Base-by-base conservation (phyloP, 2,888 invertebrate genomes). In the Gastrophysa polygoni region DNA sequence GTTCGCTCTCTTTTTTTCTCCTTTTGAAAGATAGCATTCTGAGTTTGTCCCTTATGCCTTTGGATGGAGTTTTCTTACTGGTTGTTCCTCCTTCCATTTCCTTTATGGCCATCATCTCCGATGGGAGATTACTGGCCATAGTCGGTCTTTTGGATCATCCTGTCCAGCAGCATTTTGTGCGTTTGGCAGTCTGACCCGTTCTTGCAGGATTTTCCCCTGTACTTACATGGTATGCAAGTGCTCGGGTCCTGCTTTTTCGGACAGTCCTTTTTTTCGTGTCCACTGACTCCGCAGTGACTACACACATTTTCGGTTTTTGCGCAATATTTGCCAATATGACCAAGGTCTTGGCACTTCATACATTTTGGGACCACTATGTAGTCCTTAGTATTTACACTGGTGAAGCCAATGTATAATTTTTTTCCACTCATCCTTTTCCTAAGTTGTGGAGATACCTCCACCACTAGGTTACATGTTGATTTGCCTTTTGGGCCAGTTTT, bases 281-380 rank as follows among this genome's bases (percentile, higher is more conserved):
- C 50, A 16, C 14, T 32, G 1, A 20, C 47, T 16, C 50, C 50
- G n/a, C 50, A 50, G 50, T 50, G 50, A 3, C 47, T 47, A 10
- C 47, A 47, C 1, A 4, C 14, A 21, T 20, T 47, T 47, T n/a
- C n/a, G n/a, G n/a, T n/a, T n/a, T n/a, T 47, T 20, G 47, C 4
- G 10, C 47, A 20, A n/a, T 47, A 47, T 47, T 47, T 47, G n/a
- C 47, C 20, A 1, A 47, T 14, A 21, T 47, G 47, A n/a, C 59
- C 58, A 10, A 57, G 21, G n/a, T 57, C 57, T n/a, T 21, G 24
- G 20, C 57, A 57, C 20, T 21, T 50, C 5, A 49, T 4, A 10
- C 57, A 57, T 16, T 46, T 48, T 0, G 57, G 57, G 6, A 57
- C 57, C 2, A 57, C 57, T 1, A 57, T 24, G 24, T 24, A 24